These are phyloP conservation scores for Tauraco erythrolophus DNA, from an alignment of 2,113 vertebrate species.

Conservation along the genomic window DNA sequence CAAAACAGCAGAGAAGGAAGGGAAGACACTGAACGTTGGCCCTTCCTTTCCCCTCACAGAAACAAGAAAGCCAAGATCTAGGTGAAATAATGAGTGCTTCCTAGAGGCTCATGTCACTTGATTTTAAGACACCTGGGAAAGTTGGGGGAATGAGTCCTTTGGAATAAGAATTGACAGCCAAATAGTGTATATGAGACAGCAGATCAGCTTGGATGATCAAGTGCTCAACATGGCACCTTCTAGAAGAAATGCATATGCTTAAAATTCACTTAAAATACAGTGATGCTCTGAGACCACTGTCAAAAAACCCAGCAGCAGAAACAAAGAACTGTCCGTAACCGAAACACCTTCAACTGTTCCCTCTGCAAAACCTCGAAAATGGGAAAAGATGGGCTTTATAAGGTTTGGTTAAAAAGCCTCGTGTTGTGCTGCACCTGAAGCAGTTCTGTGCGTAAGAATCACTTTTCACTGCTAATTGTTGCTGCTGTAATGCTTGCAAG, in stretches of 20 bases:
- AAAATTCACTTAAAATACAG: background rate
- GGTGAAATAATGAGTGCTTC: background rate
- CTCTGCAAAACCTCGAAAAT: background rate
- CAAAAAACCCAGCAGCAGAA: background rate
- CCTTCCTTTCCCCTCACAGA: background rate
- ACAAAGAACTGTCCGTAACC: background rate
- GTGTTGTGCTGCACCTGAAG: background rate
- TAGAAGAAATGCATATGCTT: background rate
- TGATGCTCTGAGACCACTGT: background rate
- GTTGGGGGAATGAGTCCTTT: background rate
- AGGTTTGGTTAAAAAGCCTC: rapidly evolving
- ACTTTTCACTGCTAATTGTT: background rate
- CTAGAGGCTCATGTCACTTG: background rate
- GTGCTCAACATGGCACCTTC: background rate
- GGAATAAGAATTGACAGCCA: background rate
- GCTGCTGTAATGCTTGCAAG: background rate
- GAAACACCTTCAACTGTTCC: background rate
- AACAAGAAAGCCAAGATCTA: background rate
- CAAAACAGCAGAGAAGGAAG: background rate
- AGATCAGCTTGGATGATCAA: background rate
- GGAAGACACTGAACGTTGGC: background rate
- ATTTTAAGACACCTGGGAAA: background rate
- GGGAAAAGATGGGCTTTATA: background rate
- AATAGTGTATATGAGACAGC: background rate
- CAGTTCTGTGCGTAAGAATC: background rate